Conservation (phyloP, 2,797 vertebrate species). For the Onychomys leucogaster region DNA sequence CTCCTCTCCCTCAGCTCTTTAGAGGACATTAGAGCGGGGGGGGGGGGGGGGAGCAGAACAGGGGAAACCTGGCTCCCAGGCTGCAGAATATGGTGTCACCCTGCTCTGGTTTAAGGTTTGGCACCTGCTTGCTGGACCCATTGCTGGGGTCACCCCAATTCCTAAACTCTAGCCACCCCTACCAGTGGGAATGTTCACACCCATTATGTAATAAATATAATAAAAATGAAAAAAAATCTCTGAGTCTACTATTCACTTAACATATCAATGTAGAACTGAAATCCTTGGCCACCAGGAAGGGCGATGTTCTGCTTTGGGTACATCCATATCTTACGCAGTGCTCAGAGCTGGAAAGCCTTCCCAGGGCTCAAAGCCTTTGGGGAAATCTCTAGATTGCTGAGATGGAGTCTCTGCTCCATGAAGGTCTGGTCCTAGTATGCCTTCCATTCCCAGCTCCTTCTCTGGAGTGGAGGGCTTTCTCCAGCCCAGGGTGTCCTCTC, state of each 20-base stretch:
- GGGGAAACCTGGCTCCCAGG: neutral
- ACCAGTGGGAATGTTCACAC: fast-evolving
- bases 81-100: fast-evolving
- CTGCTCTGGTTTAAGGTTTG: no score
- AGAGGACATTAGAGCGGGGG: neutral
- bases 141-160: neutral
- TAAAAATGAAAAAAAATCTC: neutral
- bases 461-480: no score
- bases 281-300: fast-evolving
- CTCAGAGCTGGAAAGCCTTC: neutral
- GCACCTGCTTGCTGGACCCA: neutral
- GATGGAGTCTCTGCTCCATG: fast-evolving
- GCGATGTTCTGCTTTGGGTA: fast-evolving
- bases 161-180: no score
- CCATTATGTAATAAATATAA: neutral
- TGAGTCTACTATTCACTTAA: fast-evolving
- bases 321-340: fast-evolving
- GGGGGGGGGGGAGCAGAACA: neutral
- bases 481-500: neutral
- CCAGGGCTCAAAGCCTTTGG: no score
- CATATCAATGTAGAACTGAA: neutral
- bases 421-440: neutral
- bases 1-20: neutral
- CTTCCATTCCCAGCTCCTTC: no score
- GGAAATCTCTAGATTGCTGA: neutral